A percentile compares a stretch with the other conserved stretches of the same genome.
Conservation (phyloP, 1,140 invertebrate species). For the Frieseomelitta varia region DNA sequence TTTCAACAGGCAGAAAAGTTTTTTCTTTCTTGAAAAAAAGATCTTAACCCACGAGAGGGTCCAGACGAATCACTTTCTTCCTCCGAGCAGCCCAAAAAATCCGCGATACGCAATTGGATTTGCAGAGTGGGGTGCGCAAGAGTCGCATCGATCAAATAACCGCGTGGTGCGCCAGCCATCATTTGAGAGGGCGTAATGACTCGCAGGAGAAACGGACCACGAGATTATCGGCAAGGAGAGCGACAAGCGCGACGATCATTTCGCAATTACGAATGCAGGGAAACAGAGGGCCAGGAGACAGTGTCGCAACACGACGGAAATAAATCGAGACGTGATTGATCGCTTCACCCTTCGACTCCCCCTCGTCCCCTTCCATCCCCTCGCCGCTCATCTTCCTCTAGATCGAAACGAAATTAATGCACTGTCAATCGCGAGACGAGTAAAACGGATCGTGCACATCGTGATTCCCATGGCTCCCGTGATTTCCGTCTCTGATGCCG, state of each 20-base stretch:
- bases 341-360: neutral
- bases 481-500: neutral
- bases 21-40: too few relatives aligned
- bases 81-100: too few relatives aligned
- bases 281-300: constrained; percentile 36
- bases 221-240: constrained; percentile 54
- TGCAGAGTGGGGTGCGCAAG: too few relatives aligned
- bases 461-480: constrained; percentile 24
- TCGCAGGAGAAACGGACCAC: constrained; percentile 37
- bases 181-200: constrained; percentile 42
- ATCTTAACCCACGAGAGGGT: too few relatives aligned
- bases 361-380: neutral
- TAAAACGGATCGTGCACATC: neutral
- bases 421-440: constrained; percentile 39
- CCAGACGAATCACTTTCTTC: too few relatives aligned
- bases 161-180: constrained; percentile 23
- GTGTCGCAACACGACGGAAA: constrained; percentile 34
- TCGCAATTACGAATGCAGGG: constrained; percentile 56
- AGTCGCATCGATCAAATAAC: constrained; percentile 52
- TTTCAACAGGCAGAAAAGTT: too few relatives aligned
- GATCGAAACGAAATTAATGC: constrained; percentile 47
- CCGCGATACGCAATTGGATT: too few relatives aligned
- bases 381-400: neutral
- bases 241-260: constrained; percentile 62
- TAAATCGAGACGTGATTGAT: constrained; percentile 53